These are phyloP conservation scores for Astreopora myriophthalma DNA, from an alignment of 64 coral and sea anemone species.

Conservation along the genomic window DNA sequence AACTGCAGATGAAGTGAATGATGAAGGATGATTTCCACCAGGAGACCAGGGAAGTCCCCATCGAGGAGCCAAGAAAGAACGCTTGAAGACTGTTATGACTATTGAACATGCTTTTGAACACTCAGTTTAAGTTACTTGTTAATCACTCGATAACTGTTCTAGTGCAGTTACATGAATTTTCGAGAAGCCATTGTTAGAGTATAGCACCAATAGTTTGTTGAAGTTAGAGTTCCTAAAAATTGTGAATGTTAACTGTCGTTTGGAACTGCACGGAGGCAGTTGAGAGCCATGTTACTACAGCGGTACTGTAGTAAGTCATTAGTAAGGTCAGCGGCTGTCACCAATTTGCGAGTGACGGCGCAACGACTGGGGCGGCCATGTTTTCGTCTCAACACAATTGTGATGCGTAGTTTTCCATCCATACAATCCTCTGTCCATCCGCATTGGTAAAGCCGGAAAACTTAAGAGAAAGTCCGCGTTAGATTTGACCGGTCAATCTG, in stretches of 20 bases:
- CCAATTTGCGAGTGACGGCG: neutral
- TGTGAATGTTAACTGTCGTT: neutral
- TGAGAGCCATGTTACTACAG: slow-evolving; percentile 29
- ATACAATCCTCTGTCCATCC: too few species aligned
- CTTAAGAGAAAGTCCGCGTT: too few species aligned
- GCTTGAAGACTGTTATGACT: neutral
- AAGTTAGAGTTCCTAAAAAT: neutral
- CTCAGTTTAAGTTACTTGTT: neutral
- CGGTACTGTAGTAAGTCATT: neutral
- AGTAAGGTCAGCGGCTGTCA: neutral
- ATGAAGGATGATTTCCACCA: neutral
- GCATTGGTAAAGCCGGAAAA: too few species aligned
- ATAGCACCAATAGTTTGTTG: neutral
- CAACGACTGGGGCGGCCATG: neutral
- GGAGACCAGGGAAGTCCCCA: slow-evolving; percentile 14
- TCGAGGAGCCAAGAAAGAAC: slow-evolving; percentile 8
- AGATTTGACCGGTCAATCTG: too few species aligned
- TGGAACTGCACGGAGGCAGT: neutral
- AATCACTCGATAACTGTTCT: neutral
- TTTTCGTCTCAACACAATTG: neutral
- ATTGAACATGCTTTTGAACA: neutral
- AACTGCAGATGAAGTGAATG: neutral
- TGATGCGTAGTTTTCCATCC: too few species aligned
- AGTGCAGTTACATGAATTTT: neutral
- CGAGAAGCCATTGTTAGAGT: neutral